Evolutionary conservation across 2,113 vertebrate genomes (phyloP), one percentile per base, ranked within the genome.

Genomic region (Guaruba guarouba): DNA sequence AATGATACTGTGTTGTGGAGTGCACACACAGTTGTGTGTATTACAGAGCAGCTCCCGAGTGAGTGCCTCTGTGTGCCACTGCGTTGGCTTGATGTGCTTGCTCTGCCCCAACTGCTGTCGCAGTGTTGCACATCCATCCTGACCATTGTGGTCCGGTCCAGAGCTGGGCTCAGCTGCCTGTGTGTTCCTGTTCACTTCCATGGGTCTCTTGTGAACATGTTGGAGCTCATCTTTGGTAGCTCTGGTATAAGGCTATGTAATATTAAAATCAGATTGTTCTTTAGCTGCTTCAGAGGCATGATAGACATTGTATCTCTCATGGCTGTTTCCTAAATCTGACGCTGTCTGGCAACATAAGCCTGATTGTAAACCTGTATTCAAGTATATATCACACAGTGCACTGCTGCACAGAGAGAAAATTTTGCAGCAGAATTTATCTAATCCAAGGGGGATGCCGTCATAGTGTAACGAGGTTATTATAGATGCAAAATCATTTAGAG

Each of bases 11-110:
- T 2, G 3, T 1, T 25, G 46, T 10, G 29, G 29, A 17, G 69
- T 1, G 1, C 1, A 3, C 2, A 2, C 24, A 4, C 12, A 2
- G 31, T 18, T 7, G 14, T 15, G 24, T 1, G 29, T 17, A 2
- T 19, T 14, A 1, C 8, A 11, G 43, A 22, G 27, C 41, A 14
- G 41, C 0, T 4, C 31, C 28, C 4, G 2, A 7, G 2, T 0
- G 33, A 13, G 39, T 0, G 3, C 25, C 9, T n/a, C 11, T 29
- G 55, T 0, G 3, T 13, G 31, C 13, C 1, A 6, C 22, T 2
- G 14, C 28, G 79, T 64, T 22, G 9, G 51, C 28, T 3, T 0
- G 0, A 44, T 20, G 28, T 0, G 8, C 12, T 59, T 0, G 3
- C 9, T 43, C n/a, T 28, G 5, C 10, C 19, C 14, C 1, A 3